Evolutionary conservation across 2,113 vertebrate genomes (phyloP), one percentile per base, ranked within the genome.

Genomic region (Lethenteron camtschaticum): DNA sequence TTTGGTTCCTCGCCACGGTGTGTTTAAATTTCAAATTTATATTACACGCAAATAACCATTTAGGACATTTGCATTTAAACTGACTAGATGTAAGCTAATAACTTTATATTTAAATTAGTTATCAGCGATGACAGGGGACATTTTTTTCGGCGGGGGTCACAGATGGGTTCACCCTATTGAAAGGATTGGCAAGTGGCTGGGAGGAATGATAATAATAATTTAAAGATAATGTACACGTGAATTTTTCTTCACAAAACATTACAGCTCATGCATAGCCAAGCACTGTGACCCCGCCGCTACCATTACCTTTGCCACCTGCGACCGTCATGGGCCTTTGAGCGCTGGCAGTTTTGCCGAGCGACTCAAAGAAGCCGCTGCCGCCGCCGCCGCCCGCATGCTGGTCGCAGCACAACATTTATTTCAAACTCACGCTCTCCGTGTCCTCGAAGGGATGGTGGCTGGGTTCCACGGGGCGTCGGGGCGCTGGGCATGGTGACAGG

Each of bases 401-500:
- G n/a, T 16, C 8, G n/a, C n/a, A 66, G n/a, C 24, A 24, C 63
- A 66, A n/a, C 8, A 24, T 16, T 24, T 9, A n/a, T 66, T 69
- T 3, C 9, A 58, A 57, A 92, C 94, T 86, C 81, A 99, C 94
- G 72, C 84, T 88, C 77, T 92, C 88, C 0, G 87, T 84, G 75
- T 94, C 92, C 73, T 95, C 90, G 13, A 95, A 82, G 87, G 94
- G 94, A 77, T 85, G 84, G 68, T 85, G 85, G 76, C 84, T 41
- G 41, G 41, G 41, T 41, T 41, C 88, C 79, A 96, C 91, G 58
- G 86, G 69, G 88, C 82, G 1, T 94, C 90, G 91, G 90, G 69
- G 89, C 90, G 14, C 85, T 95, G 78, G 94, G 94, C 57, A 95
- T 87, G 1, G 81, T 85, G 76, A 99, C 94, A 0, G 84, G 80